A percentile compares a stretch with the other conserved stretches of the same genome.
These are phyloP conservation scores for Oppia nitens DNA, from an alignment of 1,140 invertebrate species.

Conservation along the genomic window DNA sequence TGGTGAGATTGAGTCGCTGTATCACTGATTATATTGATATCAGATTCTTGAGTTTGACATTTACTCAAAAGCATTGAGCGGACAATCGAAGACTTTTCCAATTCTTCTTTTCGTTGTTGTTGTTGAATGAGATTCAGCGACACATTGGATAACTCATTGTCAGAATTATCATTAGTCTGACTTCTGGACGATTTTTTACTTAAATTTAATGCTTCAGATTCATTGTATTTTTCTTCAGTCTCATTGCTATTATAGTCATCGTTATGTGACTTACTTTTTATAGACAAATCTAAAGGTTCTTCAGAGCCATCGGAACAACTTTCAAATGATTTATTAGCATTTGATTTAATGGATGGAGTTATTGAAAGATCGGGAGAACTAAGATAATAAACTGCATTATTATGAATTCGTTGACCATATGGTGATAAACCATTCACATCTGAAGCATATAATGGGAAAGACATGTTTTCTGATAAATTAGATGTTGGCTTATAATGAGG, in stretches of 20 bases:
- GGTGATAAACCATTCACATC: not conserved
- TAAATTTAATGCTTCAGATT: conserved; percentile 40
- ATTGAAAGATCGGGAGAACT: conserved; percentile 3
- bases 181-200: conserved; percentile 47
- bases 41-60: not conserved
- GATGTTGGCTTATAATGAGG: not conserved
- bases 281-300: conserved; percentile 23
- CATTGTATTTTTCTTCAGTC: not conserved
- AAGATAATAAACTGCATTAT: conserved; percentile 1
- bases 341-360: not conserved
- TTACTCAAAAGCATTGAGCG: not conserved
- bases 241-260: not conserved
- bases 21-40: not conserved
- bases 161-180: conserved; percentile 31
- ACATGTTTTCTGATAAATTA: not conserved
- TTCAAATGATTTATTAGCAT: not conserved
- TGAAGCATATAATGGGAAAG: not conserved
- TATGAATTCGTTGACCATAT: conserved; percentile 6
- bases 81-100: not conserved
- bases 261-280: conserved; percentile 18
- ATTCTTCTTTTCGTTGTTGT: not conserved
- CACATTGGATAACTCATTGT: not conserved
- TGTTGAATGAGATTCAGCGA: not conserved
- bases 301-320: conserved; percentile 6
- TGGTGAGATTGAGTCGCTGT: not conserved